These are phyloP conservation scores for Lymantria monacha DNA, from an alignment of 2,888 invertebrate genomes.

Conservation along the genomic window DNA sequence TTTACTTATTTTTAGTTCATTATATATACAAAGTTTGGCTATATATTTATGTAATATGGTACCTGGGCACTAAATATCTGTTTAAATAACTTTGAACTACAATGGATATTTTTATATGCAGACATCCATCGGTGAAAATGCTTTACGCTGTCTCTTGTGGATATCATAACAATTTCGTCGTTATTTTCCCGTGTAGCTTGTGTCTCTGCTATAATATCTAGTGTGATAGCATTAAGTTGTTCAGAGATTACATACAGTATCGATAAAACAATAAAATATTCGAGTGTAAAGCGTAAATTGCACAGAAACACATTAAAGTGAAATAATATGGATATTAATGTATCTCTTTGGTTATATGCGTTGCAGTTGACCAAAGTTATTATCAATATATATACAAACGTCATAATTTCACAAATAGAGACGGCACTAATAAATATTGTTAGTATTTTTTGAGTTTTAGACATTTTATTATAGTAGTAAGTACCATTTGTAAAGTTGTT, in stretches of 20 bases:
- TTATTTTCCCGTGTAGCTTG: neutral
- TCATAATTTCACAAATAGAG: neutral
- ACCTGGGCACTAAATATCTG: conserved; percentile 41
- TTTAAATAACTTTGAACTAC: conserved; percentile 34
- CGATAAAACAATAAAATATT: conserved; percentile 32
- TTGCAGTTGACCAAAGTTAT: neutral
- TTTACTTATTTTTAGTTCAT: too few species aligned
- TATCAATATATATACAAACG: neutral
- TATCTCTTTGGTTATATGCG: neutral
- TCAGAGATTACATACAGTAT: conserved; percentile 34
- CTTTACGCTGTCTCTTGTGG: conserved; percentile 1
- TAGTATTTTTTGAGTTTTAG: conserved; percentile 10
- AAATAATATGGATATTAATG: neutral
- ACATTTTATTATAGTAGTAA: conserved; percentile 8
- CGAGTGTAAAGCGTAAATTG: conserved; percentile 32
- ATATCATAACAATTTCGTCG: neutral
- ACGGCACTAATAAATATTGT: neutral
- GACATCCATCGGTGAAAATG: conserved; percentile 37
- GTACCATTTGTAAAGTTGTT: conserved; percentile 9
- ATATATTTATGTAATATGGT: neutral
- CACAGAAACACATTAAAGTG: conserved; percentile 16
- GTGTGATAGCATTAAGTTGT: conserved; percentile 33
- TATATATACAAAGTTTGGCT: too few species aligned
- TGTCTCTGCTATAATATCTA: neutral
- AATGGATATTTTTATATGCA: conserved; percentile 36